Base-by-base conservation (phyloP, 2,888 invertebrate species). In the Cosmorhoe ocellata region DNA sequence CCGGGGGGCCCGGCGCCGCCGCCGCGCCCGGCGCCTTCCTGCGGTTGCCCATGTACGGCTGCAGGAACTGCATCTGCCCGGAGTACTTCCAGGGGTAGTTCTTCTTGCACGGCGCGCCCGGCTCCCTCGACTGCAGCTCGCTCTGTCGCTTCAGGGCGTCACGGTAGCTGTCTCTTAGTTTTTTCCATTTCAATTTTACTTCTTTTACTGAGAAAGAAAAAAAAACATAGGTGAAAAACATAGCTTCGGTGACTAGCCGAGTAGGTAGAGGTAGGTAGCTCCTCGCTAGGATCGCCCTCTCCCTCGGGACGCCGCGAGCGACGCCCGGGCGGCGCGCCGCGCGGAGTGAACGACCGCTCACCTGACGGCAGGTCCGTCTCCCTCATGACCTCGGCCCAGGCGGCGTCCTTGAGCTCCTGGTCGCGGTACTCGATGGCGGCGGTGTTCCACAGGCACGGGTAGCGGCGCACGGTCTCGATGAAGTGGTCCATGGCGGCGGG, bases 331-430 rank as follows among this genome's bases (percentile, higher is more conserved):
- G 18, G 18, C 18, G 18, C 18, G 18, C 3, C 3, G 18, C 18
- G 18, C 18, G 18, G 18, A 4, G 18, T 4, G 18, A 18, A 4
- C 3, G 18, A 18, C 18, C 92, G 92, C 84, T 81, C 71, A 88
- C 88, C 88, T 61, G 88, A 87, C 33, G 84, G 72, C 37, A 87
- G 71, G 69, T 81, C 82, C 51, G 88, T 85, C 69, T 88, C 87
- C 77, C 83, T 86, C 81, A 84, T 81, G 61, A 89, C 85, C 69
- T 88, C 87, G 50, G 83, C 71, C 88, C 88, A 89, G 46, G 88
- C 88, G 54, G 88, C 86, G 71, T 89, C 88, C 76, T 89, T 89
- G 46, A 89, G 80, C 80, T 89, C 88, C 75, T 87, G 88, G 76
- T 89, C 88, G 69, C 87, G 81, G 74, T 88, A 89, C 76, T 88